phyloP scores from a whole-genome alignment of 2,888 invertebrate species.

The Acanthosepion pharaonis region DNA sequence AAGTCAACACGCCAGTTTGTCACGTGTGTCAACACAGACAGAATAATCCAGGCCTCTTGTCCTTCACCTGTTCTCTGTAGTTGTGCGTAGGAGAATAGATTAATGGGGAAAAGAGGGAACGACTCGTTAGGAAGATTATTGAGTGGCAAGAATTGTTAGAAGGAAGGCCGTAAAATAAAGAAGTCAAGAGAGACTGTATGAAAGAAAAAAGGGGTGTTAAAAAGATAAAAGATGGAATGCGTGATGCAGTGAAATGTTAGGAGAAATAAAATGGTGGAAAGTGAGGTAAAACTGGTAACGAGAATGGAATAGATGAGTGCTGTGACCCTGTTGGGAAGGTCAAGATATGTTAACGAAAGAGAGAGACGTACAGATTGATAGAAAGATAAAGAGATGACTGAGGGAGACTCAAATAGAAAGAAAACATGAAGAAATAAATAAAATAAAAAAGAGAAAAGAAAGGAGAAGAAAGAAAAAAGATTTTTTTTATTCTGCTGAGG shows the following conservation, averaged over 20 bases:
- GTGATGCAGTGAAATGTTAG: not conserved
- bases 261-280: no score
- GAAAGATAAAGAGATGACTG: no score
- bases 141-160: not conserved
- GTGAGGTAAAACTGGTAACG: no score
- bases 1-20: not conserved
- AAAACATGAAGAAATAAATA: no score
- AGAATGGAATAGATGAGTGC: no score
- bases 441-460: no score
- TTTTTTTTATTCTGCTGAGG: no score
- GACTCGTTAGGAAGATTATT: not conserved
- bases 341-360: no score
- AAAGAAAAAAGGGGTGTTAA: not conserved
- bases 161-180: not conserved
- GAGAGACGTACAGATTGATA: no score
- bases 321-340: no score
- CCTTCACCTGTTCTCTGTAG: not conserved
- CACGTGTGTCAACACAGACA: constrained; percentile 11
- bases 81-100: not conserved
- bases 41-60: not conserved
- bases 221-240: not conserved
- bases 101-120: not conserved
- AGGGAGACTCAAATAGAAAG: no score
- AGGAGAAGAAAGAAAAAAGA: no score
- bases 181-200: not conserved